Percentiles rank a stretch among this genome's conserved stretches.
These are phyloP conservation scores for Pycnonotus jocosus DNA, from an alignment of 2,113 vertebrate genomes.

Conservation along the genomic window DNA sequence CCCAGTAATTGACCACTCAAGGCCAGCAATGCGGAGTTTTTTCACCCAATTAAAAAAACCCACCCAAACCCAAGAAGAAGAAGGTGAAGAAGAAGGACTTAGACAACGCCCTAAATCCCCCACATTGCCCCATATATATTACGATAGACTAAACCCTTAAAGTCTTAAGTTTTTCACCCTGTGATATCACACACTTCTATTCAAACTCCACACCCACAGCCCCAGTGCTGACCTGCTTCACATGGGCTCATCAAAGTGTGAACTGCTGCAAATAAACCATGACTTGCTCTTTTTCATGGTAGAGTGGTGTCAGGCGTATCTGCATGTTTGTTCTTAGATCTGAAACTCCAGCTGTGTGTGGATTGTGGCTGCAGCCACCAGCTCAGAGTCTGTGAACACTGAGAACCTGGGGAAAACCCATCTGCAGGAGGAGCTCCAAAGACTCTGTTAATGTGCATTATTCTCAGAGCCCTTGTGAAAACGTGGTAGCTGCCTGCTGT, in stretches of 20 bases:
- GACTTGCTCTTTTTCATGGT: neutral
- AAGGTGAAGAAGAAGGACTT: no score
- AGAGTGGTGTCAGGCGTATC: neutral
- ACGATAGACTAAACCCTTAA: no score
- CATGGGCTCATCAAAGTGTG: neutral
- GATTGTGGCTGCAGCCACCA: neutral
- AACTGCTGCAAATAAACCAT: neutral
- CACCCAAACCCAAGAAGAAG: no score
- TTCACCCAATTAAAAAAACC: no score
- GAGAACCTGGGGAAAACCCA: neutral
- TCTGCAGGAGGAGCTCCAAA: accelerated
- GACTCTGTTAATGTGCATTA: neutral
- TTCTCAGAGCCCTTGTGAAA: neutral
- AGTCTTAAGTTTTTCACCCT: no score
- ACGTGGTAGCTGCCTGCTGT: neutral
- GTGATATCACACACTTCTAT: no score
- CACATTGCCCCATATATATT: no score
- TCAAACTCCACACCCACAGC: no score
- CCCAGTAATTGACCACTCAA: no score
- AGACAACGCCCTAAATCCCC: no score
- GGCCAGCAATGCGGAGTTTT: no score
- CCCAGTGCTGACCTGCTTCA: neutral
- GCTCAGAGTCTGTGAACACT: neutral
- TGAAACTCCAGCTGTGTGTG: neutral
- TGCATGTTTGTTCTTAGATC: neutral